Evolutionary conservation across 2,113 vertebrate genomes (phyloP).

Genomic region (Pantherophis guttatus): DNA sequence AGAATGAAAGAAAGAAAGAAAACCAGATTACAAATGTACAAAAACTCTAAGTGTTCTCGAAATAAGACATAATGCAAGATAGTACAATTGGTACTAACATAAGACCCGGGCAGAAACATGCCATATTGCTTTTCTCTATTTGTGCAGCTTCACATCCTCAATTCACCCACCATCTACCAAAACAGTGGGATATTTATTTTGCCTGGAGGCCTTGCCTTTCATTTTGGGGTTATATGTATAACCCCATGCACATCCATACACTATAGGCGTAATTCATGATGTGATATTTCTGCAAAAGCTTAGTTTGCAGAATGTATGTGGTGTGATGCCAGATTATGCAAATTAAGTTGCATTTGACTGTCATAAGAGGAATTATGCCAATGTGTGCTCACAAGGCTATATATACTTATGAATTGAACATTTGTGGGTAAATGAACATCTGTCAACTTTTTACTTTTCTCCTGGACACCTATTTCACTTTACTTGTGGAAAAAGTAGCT

Average conservation of each 20-base stretch:
- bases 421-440: neutral
- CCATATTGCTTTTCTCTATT: neutral
- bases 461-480: neutral
- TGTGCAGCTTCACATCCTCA: neutral
- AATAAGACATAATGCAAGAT: neutral
- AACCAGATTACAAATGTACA: neutral
- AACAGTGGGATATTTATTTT: neutral
- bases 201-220: neutral
- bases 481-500: neutral
- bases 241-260: neutral
- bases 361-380: neutral
- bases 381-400: neutral
- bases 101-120: neutral
- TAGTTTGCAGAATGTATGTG: neutral
- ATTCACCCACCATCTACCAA: neutral
- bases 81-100: neutral
- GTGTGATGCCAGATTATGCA: neutral
- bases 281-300: neutral
- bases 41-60: rapidly evolving
- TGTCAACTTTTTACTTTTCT: neutral
- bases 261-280: neutral
- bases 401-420: neutral
- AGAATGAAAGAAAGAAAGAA: neutral
- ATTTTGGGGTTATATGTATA: neutral
- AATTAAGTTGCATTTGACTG: neutral